Evolutionary conservation across 2,888 invertebrate genomes (phyloP), one percentile per base, ranked within the genome.

Genomic region (Liopterus haemorrhoidalis): DNA sequence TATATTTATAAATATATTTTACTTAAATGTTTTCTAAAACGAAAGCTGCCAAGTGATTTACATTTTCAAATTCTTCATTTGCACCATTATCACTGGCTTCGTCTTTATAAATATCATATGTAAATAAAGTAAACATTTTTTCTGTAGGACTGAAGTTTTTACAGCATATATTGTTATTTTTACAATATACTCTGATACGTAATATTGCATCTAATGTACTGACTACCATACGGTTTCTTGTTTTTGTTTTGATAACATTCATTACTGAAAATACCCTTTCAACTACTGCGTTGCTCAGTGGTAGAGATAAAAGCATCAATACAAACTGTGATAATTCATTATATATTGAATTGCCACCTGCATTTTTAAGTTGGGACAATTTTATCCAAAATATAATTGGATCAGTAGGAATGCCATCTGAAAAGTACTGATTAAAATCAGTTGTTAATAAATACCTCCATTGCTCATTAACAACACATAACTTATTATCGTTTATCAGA

Each of bases 251-350:
- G 14, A 30, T 30, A 8, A 3, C 14, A 30, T 30, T 30, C 12
- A 30, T 30, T 6, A 30, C 11, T 4, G 30, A 30, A 30, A 30
- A 30, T 15, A 30, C 30, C 5, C 30, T 4, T 30, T 30, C 30
- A 3, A 30, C 30, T 11, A 30, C 30, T 8, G 30, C 30, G 16
- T 30, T 30, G 8, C 30, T 30, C 30, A 30, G 15, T 3, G 30
- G 30, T 15, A 30, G 16, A 4, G 30, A 15, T 30, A 30, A 30
- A 15, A 4, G 16, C 8, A 15, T 30, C 16, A 30, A 30, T 5
- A 30, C 16, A 11, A 15, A 15, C 16, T 30, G 30, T 9, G 30
- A 14, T 8, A 30, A 30, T 4, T 11, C 16, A 15, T 30, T 30
- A 30, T 15, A 30, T 2, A 16, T 14, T 8, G 6, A 30, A 30